phyloP scores from a whole-genome alignment of 2,797 vertebrate species.

The Picus viridis region DNA sequence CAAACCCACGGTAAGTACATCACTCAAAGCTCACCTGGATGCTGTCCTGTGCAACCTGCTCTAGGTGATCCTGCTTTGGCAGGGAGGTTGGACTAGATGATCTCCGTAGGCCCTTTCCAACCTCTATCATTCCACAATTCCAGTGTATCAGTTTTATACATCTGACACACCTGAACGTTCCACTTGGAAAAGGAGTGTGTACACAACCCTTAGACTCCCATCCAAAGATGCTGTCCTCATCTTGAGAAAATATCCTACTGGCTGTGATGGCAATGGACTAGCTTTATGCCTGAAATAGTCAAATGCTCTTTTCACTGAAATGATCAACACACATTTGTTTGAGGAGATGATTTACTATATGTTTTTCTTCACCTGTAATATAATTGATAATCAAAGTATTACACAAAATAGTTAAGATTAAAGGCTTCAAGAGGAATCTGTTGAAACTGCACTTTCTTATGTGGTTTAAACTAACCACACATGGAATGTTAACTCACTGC shows the following conservation, averaged over 20 bases:
- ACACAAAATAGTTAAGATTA: not conserved
- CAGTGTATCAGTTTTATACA: not conserved
- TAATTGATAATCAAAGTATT: not conserved
- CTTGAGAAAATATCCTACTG: not conserved
- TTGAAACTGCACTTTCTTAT: not conserved
- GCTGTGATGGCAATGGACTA: not conserved
- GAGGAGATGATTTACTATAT: not conserved
- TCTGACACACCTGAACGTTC: not conserved
- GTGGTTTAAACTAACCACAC: not conserved
- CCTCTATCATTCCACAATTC: not conserved
- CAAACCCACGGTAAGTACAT: too few species aligned
- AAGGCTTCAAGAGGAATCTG: not conserved
- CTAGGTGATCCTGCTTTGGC: too few species aligned
- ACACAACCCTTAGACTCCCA: not conserved
- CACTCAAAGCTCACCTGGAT: too few species aligned
- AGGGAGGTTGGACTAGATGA: too few species aligned
- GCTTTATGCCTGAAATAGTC: not conserved
- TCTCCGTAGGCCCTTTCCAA: too few species aligned
- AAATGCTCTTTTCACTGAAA: not conserved
- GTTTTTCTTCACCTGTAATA: not conserved
- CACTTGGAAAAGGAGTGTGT: not conserved
- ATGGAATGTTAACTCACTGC: not conserved
- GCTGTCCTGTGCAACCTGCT: too few species aligned
- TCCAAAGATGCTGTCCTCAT: not conserved
- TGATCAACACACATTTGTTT: not conserved